phyloP scores from a whole-genome alignment of 2,797 vertebrate species.

The Artibeus lituratus region DNA sequence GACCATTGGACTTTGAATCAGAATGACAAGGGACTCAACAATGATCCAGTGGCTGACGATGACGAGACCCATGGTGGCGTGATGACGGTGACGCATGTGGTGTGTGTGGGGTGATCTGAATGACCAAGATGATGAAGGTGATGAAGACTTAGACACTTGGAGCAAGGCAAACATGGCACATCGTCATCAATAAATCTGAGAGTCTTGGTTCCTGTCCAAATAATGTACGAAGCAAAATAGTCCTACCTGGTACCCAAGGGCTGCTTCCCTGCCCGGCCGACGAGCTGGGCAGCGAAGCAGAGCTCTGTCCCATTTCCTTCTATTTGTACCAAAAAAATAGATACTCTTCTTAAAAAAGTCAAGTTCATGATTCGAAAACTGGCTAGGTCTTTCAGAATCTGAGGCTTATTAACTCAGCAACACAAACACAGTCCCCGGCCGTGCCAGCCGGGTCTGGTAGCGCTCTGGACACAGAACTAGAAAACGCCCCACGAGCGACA shows the following conservation, averaged over 20 bases:
- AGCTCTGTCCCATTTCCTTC: constrained; percentile 18
- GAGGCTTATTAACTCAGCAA: constrained; percentile 54
- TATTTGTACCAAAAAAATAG: constrained; percentile 60
- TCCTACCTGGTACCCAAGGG: constrained; percentile 14
- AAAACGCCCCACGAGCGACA: not conserved
- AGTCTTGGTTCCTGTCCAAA: not conserved
- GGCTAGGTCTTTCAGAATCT: constrained; percentile 64
- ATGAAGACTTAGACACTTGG: not conserved
- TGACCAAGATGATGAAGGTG: not conserved
- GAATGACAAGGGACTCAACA: not conserved
- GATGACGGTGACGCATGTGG: not conserved
- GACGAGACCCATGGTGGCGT: not conserved
- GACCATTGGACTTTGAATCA: not conserved
- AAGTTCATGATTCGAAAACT: constrained; percentile 55
- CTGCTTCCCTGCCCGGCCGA: not conserved
- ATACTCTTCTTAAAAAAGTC: constrained; percentile 50
- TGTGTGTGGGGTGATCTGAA: not conserved
- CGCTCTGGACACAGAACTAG: not conserved
- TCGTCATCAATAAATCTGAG: constrained; percentile 5
- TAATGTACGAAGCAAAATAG: constrained; percentile 56
- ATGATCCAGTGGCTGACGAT: not conserved
- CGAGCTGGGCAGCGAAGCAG: constrained; percentile 23
- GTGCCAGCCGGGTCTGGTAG: not conserved
- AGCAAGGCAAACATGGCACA: constrained; percentile 41
- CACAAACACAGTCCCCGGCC: not conserved